phyloP scores from a whole-genome alignment of 1,140 invertebrate species.

The Dendroctonus valens region DNA sequence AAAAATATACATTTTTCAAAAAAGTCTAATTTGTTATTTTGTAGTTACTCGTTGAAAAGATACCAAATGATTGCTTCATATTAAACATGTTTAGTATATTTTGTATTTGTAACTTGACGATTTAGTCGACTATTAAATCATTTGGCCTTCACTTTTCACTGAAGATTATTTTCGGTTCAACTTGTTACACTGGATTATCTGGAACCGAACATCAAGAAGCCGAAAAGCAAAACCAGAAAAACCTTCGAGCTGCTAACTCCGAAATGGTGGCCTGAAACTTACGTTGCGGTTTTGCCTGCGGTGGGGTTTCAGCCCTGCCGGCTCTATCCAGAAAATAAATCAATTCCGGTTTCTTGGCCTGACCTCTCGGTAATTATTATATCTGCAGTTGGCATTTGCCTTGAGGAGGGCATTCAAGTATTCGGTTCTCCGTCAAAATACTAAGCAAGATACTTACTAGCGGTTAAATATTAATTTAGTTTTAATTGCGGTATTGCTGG shows the following conservation, averaged over 20 bases:
- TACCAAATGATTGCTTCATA: too few species aligned
- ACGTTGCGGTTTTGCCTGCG: conserved; percentile 29
- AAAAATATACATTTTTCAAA: too few species aligned
- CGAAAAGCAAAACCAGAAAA: conserved; percentile 10
- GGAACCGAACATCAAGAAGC: background rate
- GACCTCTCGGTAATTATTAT: conserved; percentile 29
- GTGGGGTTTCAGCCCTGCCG: conserved; percentile 18
- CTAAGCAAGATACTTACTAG: conserved; percentile 1
- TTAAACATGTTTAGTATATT: too few species aligned
- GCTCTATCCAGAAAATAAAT: conserved; percentile 26
- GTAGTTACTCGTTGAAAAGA: too few species aligned
- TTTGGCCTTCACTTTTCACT: too few species aligned
- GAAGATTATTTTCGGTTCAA: too few species aligned
- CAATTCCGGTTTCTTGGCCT: conserved; percentile 23
- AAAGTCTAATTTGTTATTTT: too few species aligned
- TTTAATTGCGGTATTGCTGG: too few species aligned
- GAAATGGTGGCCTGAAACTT: conserved; percentile 22
- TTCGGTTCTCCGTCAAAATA: conserved; percentile 8
- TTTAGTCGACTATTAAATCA: too few species aligned
- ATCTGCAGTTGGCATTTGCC: conserved; percentile 19
- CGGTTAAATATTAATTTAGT: background rate
- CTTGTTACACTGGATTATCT: too few species aligned
- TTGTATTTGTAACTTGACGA: too few species aligned
- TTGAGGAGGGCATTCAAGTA: conserved; percentile 1
- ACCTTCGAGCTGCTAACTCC: conserved; percentile 16